These are phyloP conservation scores for Caenorhabditis sp. DNA, from an alignment of 2,888 invertebrate genomes.

Conservation along the genomic window DNA sequence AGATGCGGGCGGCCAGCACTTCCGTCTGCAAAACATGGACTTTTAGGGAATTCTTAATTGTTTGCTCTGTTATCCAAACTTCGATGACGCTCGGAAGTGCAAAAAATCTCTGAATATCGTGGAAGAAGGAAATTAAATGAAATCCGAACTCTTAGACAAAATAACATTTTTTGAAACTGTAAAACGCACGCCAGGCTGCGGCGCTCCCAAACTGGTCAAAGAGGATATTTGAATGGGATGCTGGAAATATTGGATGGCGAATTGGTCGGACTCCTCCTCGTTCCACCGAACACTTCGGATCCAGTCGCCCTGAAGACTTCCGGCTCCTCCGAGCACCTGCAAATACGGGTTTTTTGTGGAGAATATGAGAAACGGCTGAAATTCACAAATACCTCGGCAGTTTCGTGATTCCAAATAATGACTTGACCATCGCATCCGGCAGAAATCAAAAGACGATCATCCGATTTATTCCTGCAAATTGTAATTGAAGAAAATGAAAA, in stretches of 20 bases:
- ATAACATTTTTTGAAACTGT: too few species aligned
- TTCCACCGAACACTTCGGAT: constrained; percentile 54
- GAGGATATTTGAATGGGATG: constrained; percentile 55
- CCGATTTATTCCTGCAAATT: constrained; percentile 45
- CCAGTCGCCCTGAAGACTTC: constrained; percentile 57
- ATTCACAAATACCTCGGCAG: constrained; percentile 38
- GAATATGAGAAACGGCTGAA: too few species aligned
- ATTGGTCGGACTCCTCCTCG: constrained; percentile 48
- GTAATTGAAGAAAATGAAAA: too few species aligned
- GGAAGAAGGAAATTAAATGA: too few species aligned
- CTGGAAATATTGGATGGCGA: constrained; percentile 61
- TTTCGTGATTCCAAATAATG: constrained; percentile 58
- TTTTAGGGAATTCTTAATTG: neutral
- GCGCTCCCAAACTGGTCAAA: constrained; percentile 39
- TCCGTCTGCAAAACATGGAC: constrained; percentile 7
- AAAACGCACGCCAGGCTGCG: constrained; percentile 26
- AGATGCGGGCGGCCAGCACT: constrained; percentile 33
- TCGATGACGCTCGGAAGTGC: too few species aligned
- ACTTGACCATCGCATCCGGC: constrained; percentile 57
- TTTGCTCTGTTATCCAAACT: too few species aligned
- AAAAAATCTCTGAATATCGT: too few species aligned
- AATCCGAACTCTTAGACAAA: too few species aligned
- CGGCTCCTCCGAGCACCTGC: constrained; percentile 46
- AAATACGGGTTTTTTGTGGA: too few species aligned
- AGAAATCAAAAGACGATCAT: constrained; percentile 56